These are phyloP conservation scores for Galaxea fascicularis DNA, from an alignment of 92 coral and sea anemone genomes.

Conservation along the genomic window DNA sequence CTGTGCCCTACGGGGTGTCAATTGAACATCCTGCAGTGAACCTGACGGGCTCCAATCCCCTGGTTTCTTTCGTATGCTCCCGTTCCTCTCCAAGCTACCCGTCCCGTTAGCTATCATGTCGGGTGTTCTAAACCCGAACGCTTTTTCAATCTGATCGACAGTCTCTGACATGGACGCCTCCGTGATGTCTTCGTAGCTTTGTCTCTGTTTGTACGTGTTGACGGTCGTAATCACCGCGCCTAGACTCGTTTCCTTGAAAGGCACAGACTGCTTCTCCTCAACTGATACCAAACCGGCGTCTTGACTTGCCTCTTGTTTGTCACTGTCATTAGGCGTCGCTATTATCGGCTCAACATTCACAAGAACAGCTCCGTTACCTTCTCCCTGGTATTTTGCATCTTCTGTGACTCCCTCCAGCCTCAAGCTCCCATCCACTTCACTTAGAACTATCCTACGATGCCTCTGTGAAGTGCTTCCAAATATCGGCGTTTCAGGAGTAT, in stretches of 20 bases:
- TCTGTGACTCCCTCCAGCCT: constrained; percentile 24
- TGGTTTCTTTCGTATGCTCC: constrained; percentile 41
- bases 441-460: constrained; percentile 71
- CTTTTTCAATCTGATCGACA: constrained; percentile 95
- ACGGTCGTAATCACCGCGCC: constrained; percentile 95
- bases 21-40: constrained; percentile 44
- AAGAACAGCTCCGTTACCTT: constrained; percentile 65
- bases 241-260: constrained; percentile 96
- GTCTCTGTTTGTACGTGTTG: constrained; percentile 87
- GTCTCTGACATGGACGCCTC: constrained; percentile 96
- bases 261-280: constrained; percentile 60
- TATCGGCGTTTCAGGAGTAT: constrained; percentile 75
- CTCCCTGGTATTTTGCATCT: constrained; percentile 36
- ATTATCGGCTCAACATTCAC: constrained; percentile 38
- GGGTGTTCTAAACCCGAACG: constrained; percentile 88
- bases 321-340: constrained; percentile 27
- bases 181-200: constrained; percentile 71
- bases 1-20: constrained; percentile 33
- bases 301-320: constrained; percentile 20
- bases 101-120: constrained; percentile 70
- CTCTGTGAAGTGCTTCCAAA: constrained; percentile 91
- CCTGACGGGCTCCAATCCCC: constrained; percentile 38
- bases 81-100: constrained; percentile 56
- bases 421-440: constrained; percentile 61
- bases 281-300: constrained; percentile 22